Conservation (phyloP, 1,140 invertebrate genomes). For the Drosophila subpulchrella region DNA sequence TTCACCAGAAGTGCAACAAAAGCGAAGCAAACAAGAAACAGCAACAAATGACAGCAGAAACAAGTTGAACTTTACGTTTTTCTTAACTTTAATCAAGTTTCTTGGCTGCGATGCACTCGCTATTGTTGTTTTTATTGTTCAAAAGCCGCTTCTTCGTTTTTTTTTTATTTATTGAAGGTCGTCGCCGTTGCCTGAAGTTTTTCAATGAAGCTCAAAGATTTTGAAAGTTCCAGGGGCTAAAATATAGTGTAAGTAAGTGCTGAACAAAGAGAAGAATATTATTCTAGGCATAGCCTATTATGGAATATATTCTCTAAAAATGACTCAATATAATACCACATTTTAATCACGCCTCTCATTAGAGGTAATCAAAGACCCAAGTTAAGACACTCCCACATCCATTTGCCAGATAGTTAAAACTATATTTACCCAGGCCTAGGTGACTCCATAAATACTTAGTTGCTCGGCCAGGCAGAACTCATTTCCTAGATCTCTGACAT, state of each 20-base stretch:
- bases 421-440: constrained; percentile 22
- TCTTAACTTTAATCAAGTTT: constrained; percentile 74
- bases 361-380: constrained; percentile 26
- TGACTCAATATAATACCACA: constrained; percentile 15
- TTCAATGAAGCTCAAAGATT: constrained; percentile 28
- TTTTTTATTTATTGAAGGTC: constrained; percentile 62
- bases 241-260: constrained; percentile 8
- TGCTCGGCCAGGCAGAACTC: constrained; percentile 37
- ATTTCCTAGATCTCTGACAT: constrained; percentile 59
- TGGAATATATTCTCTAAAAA: not conserved
- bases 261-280: not conserved
- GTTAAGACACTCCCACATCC: constrained; percentile 35
- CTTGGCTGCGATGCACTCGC: constrained; percentile 47
- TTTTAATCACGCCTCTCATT: constrained; percentile 21
- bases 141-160: constrained; percentile 42
- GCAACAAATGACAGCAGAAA: constrained; percentile 46
- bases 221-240: constrained; percentile 21
- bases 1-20: constrained; percentile 61
- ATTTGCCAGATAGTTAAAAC: constrained; percentile 19
- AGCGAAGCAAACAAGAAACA: constrained; percentile 32
- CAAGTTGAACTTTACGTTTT: constrained; percentile 79
- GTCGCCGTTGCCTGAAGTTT: constrained; percentile 33
- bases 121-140: constrained; percentile 34
- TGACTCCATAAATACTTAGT: constrained; percentile 27
- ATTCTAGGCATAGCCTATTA: too few species aligned